Evolutionary conservation across 2,888 invertebrate genomes (phyloP).

Genomic region (Meloe dianella): DNA sequence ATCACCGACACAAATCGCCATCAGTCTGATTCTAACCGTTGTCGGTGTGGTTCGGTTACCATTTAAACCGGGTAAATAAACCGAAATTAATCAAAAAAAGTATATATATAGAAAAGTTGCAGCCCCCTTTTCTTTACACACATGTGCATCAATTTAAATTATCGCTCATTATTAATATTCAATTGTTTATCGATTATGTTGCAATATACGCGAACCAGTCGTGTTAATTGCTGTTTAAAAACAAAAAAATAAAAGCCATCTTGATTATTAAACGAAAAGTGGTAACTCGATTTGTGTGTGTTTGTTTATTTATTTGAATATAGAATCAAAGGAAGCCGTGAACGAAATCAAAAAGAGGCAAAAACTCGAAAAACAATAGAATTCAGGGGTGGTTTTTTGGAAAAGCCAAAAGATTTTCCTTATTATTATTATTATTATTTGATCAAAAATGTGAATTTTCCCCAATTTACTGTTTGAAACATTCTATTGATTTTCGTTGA

Average conservation of each 20-base stretch:
- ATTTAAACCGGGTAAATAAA: no score
- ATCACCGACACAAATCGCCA: background rate
- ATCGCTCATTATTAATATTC: background rate
- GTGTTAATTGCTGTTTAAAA: background rate
- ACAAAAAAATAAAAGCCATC: background rate
- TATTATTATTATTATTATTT: no score
- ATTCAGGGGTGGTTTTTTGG: no score
- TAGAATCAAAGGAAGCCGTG: background rate
- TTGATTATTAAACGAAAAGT: background rate
- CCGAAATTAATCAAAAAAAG: background rate
- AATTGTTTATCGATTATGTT: background rate
- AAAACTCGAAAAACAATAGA: no score
- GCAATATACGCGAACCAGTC: background rate
- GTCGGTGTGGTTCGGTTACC: background rate
- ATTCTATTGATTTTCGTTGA: background rate
- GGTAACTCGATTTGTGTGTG: background rate
- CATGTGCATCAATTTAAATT: background rate
- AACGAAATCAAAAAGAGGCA: no score
- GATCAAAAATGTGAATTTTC: background rate
- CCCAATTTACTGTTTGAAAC: background rate
- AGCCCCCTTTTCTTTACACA: background rate
- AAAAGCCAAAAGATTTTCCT: no score
- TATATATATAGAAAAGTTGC: no score
- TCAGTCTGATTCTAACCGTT: background rate
- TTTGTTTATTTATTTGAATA: background rate